These are phyloP conservation scores for Calameuta pallipes DNA, from an alignment of 2,888 invertebrate genomes.

Conservation along the genomic window DNA sequence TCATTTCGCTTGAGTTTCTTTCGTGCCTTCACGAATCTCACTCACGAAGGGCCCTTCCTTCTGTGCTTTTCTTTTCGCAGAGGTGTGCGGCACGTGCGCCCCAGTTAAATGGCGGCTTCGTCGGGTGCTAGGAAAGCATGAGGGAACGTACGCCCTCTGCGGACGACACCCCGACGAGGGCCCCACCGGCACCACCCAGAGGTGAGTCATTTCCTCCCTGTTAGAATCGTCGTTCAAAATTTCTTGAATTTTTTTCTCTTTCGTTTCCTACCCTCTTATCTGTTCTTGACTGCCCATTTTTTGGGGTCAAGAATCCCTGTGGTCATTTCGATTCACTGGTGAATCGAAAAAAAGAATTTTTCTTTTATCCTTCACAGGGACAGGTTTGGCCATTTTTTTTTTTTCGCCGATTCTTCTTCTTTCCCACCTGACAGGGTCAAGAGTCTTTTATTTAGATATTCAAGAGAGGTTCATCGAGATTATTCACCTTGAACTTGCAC, in stretches of 20 bases:
- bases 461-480: no score
- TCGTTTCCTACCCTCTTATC: not conserved
- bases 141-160: conserved; percentile 65
- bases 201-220: conserved; percentile 42
- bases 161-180: conserved; percentile 64
- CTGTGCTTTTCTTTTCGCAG: conserved; percentile 45
- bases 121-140: conserved; percentile 58
- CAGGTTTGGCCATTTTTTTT: no score
- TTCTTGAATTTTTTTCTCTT: not conserved
- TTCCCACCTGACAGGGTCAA: no score
- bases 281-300: no score
- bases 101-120: conserved; percentile 55
- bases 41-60: conserved; percentile 25
- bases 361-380: no score
- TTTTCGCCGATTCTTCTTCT: no score
- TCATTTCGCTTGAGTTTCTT: not conserved
- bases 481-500: no score
- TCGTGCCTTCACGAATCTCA: not conserved
- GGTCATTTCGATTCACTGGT: no score
- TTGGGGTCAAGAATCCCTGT: no score
- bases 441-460: no score
- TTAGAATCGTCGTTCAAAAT: not conserved
- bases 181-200: conserved; percentile 61
- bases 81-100: conserved; percentile 42
- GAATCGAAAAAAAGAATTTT: no score